Base-by-base conservation (phyloP, 1,140 invertebrate species). In the Antheraea mylitta region DNA sequence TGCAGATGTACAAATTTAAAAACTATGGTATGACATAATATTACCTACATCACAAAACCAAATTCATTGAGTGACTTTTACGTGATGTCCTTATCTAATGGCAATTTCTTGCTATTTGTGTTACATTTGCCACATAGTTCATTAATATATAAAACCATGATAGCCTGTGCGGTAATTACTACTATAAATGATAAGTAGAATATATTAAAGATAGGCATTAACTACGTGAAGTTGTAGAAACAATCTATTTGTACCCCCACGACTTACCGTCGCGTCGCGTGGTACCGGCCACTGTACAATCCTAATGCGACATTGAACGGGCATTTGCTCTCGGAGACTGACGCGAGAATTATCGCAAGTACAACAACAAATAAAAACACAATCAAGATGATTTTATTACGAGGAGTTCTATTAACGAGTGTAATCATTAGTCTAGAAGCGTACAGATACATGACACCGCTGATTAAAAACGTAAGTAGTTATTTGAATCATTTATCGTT, bases 381-480 rank as follows among this genome's bases (percentile, higher is more conserved):
- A 59, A 58, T 36, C 30, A 67, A 42, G 8, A 65, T 45, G 38
- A 65, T 18, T 37, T 6, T 63, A 18, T n/a, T 18, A 30, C 11
- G 7, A 22, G 18, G 42, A 19, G 48, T 38, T 53, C 11, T 65
- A 18, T 22, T 48, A 53, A 53, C 13, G 13, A 53, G 11, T 53
- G 45, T 53, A 53, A 53, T 22, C 13, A 30, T 22, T 22, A 61
- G 22, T 45, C 62, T 65, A 16, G 37, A 62, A 10, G 68, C 68
- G 0, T 80, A 66, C 53, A 75, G 74, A 64, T 67, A 76, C n/a
- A 67, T 72, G n/a, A 73, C 81, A 38, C 86, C 86, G 11, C 67
- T 89, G 16, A 89, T 89, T 79, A 89, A 83, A 79, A 87, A 83
- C 71, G 86, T 86, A 76, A 86, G 84, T 82, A 48, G 7, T 19